Evolutionary conservation across 2,113 vertebrate species (phyloP).

Genomic region (Tor tambroides): DNA sequence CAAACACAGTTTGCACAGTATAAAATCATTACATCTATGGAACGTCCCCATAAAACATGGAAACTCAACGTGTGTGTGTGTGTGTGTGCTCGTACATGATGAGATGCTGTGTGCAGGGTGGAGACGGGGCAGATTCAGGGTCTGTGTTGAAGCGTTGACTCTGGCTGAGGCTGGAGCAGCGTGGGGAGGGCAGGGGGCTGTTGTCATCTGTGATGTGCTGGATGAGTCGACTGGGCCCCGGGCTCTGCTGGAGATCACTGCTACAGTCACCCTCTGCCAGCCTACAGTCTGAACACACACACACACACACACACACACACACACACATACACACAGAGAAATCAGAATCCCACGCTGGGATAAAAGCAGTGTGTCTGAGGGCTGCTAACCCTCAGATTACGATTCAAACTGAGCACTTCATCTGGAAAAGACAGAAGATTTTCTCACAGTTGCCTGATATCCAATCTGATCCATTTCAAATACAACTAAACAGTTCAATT

Average conservation of each 20-base stretch:
- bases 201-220: conserved; percentile 86
- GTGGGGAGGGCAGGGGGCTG: conserved; percentile 87
- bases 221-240: conserved; percentile 80
- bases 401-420: background rate
- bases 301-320: background rate
- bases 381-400: background rate
- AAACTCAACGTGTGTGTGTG: background rate
- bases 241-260: conserved; percentile 57
- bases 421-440: background rate
- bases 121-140: conserved; percentile 90
- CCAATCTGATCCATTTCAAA: background rate
- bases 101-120: conserved; percentile 90
- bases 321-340: conserved; percentile 27
- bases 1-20: too few species aligned
- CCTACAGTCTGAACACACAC: conserved; percentile 47
- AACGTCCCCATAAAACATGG: too few species aligned
- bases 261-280: conserved; percentile 45
- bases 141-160: conserved; percentile 92
- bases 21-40: too few species aligned
- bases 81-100: conserved; percentile 79
- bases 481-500: background rate
- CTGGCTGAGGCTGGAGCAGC: conserved; percentile 89
- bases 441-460: background rate
- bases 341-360: background rate
- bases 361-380: background rate